Percentiles rank a stretch among this genome's conserved stretches.
Conservation (phyloP, 2,888 invertebrate genomes). For the Lepidocyrtoides sp. region DNA sequence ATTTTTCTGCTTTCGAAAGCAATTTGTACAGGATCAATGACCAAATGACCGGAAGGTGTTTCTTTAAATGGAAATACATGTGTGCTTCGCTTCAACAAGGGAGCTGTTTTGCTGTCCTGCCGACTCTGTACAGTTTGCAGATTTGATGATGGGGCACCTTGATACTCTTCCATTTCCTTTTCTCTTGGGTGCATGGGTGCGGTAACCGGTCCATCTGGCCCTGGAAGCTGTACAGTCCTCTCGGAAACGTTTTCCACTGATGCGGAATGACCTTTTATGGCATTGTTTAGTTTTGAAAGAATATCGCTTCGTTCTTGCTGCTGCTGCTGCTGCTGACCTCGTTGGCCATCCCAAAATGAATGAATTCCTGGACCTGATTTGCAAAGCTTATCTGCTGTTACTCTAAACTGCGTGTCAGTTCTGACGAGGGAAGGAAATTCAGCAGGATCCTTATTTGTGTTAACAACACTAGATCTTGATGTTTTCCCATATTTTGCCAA, state of each 20-base stretch:
- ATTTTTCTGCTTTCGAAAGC: constrained; percentile 82
- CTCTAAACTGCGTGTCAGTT: neutral
- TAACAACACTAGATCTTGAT: neutral
- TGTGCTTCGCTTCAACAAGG: neutral
- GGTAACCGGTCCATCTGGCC: neutral
- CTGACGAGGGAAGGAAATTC: constrained; percentile 27
- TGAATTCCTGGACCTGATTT: constrained; percentile 22
- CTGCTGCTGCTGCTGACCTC: neutral
- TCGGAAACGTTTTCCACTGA: neutral
- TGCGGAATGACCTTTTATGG: neutral
- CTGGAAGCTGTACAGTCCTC: neutral
- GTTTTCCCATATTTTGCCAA: constrained; percentile 71
- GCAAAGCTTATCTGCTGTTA: neutral
- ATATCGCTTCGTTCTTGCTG: neutral
- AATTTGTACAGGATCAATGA: constrained; percentile 75
- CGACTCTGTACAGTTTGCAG: neutral
- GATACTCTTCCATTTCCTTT: neutral
- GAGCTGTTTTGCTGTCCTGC: neutral
- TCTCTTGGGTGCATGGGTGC: constrained; percentile 4
- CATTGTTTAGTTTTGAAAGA: neutral
- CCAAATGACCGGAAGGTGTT: constrained; percentile 74
- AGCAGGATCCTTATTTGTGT: constrained; percentile 31
- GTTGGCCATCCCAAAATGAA: neutral
- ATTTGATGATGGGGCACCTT: neutral
- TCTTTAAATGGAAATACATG: constrained; percentile 79